Evolutionary conservation across 2,888 invertebrate species (phyloP).

Genomic region (Mystacides longicornis): DNA sequence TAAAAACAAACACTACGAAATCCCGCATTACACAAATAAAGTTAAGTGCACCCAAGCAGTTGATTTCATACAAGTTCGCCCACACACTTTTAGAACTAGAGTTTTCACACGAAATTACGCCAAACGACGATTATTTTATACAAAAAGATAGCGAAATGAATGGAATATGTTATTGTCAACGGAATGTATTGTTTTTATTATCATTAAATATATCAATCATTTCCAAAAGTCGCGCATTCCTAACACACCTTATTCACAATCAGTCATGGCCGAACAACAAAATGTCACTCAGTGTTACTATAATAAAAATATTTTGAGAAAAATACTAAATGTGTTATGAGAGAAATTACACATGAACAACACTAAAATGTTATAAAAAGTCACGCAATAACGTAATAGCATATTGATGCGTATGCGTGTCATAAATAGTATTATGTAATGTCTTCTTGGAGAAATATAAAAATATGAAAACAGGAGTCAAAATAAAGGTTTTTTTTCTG

Average conservation of each 20-base stretch:
- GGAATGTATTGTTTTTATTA: constrained; percentile 13
- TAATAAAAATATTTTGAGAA: too few species aligned
- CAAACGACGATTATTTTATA: background rate
- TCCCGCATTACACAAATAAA: background rate
- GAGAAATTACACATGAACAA: too few species aligned
- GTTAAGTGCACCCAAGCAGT: background rate
- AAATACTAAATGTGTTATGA: too few species aligned
- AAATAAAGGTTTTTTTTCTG: too few species aligned
- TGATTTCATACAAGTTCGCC: constrained; percentile 24
- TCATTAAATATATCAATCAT: constrained; percentile 20
- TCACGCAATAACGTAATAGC: too few species aligned
- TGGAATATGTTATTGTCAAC: background rate
- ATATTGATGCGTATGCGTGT: too few species aligned
- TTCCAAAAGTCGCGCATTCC: constrained; percentile 15
- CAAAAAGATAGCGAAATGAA: background rate
- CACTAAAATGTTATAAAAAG: too few species aligned
- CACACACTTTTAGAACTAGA: constrained; percentile 20
- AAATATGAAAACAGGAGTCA: too few species aligned
- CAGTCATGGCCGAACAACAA: constrained; percentile 22
- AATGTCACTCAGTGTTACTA: constrained; percentile 18
- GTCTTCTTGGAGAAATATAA: too few species aligned
- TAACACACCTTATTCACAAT: constrained; percentile 23
- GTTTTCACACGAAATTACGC: background rate
- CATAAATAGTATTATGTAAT: too few species aligned
- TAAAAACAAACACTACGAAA: constrained; percentile 6